phyloP scores from a whole-genome alignment of 2,113 vertebrate genomes.

The Hippocampus abdominalis region DNA sequence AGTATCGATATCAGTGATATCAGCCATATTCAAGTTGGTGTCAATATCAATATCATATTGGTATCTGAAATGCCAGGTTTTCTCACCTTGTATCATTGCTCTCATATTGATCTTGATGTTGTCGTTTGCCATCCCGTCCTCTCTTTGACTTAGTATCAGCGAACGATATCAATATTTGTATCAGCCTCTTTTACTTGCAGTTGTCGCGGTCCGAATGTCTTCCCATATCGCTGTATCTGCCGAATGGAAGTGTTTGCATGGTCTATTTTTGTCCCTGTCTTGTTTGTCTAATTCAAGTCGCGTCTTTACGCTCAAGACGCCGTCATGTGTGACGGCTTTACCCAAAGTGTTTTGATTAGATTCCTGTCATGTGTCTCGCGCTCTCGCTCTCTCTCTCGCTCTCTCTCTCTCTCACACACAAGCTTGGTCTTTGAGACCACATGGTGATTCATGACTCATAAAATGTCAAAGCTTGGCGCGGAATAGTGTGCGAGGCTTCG shows the following conservation, averaged over 20 bases:
- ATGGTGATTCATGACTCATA: slow-evolving; percentile 29
- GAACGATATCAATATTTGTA: no score
- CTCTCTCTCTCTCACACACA: neutral
- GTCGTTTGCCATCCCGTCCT: no score
- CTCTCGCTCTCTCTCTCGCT: slow-evolving; percentile 3
- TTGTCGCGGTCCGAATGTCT: neutral
- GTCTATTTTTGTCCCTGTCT: slow-evolving; percentile 6
- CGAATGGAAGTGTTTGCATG: neutral
- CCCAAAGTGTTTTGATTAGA: slow-evolving; percentile 37
- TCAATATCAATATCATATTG: neutral
- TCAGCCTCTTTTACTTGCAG: no score
- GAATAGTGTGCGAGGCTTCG: slow-evolving; percentile 1
- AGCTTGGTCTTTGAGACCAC: slow-evolving; percentile 28
- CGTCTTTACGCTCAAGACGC: slow-evolving; percentile 22
- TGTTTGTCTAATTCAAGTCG: neutral
- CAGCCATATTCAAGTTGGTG: neutral
- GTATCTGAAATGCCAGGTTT: no score
- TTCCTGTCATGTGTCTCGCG: slow-evolving; percentile 44
- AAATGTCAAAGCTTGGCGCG: slow-evolving; percentile 17
- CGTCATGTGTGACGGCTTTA: slow-evolving; percentile 30
- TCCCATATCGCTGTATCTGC: neutral
- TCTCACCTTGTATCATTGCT: no score
- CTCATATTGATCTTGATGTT: no score
- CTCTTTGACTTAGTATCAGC: no score
- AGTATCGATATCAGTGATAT: no score